A percentile compares a stretch with the other conserved stretches of the same genome.
phyloP scores from a whole-genome alignment of 2,797 vertebrate species.

The Masticophis lateralis region DNA sequence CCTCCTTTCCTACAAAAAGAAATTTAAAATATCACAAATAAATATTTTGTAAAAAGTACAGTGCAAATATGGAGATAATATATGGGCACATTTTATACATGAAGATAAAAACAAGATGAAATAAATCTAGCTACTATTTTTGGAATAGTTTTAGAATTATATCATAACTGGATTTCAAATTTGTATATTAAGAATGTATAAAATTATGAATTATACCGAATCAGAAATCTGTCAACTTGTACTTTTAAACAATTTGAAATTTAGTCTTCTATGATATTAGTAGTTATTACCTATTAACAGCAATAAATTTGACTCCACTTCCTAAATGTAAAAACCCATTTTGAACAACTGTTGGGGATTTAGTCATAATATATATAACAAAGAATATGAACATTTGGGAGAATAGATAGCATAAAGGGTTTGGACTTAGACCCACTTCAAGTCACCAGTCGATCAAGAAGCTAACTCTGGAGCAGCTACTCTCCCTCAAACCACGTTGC shows the following conservation, averaged over 20 bases:
- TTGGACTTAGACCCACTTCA: background rate
- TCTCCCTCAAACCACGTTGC: background rate
- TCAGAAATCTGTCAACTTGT: background rate
- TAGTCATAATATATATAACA: background rate
- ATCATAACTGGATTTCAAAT: background rate
- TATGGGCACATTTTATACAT: background rate
- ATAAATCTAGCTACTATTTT: background rate
- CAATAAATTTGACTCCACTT: background rate
- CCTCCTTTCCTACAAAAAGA: slow-evolving; percentile 87
- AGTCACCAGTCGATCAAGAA: background rate
- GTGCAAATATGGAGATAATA: background rate
- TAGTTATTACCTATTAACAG: background rate
- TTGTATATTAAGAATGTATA: background rate
- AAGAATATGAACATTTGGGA: background rate
- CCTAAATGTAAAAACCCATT: background rate
- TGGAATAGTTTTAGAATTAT: background rate
- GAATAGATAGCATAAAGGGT: background rate
- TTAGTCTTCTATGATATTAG: background rate
- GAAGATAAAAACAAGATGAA: background rate
- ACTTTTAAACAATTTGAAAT: background rate
- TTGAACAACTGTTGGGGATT: background rate
- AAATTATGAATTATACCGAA: background rate
- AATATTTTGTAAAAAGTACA: background rate
- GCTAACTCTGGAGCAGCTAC: background rate
- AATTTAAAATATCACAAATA: background rate